Evolutionary conservation across 2,797 vertebrate genomes (phyloP), one percentile per base, ranked within the genome.

Genomic region (Hozukius guyotensis): DNA sequence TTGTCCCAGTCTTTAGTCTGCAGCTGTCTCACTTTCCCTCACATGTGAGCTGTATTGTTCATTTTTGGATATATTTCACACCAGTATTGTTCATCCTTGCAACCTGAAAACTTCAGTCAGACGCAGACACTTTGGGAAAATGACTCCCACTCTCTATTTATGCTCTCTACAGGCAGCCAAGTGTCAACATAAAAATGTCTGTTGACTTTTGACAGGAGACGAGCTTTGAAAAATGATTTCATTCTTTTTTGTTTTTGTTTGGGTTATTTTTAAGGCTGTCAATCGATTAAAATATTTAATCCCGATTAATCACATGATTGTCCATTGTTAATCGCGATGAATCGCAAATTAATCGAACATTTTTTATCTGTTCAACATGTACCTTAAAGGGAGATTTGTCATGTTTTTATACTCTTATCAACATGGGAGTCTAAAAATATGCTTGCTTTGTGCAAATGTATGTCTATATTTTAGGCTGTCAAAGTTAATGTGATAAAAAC

Each of bases 61-160:
- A 68, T 65, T 71, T 76, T 29, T 27, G 27, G 49, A 59, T 74
- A 6, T 66, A 24, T 86, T 75, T 42, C 65, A 55, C 56, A 78
- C 29, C 61, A 60, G 52, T 36, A 29, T 20, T 55, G 46, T 74
- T 81, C 53, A 80, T 75, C 49, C 29, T 64, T 59, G 16, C 52
- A 83, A 68, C 72, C 80, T 84, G 55, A 80, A 81, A 85, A 70
- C 72, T 78, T 85, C 64, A 56, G 20, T 79, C 67, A 67, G 27
- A 38, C 34, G 13, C 56, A 61, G 29, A 65, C 57, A 29, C 4
- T 83, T 24, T 27, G 20, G 24, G 53, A 60, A 55, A 78, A 63
- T 53, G 61, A 49, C 76, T 82, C 80, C 81, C 52, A 56, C 69
- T 66, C 73, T 34, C 53, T 72, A 31, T 53, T 64, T 77, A 63